phyloP scores from a whole-genome alignment of 1,140 invertebrate genomes.

The Drosophila leontia region DNA sequence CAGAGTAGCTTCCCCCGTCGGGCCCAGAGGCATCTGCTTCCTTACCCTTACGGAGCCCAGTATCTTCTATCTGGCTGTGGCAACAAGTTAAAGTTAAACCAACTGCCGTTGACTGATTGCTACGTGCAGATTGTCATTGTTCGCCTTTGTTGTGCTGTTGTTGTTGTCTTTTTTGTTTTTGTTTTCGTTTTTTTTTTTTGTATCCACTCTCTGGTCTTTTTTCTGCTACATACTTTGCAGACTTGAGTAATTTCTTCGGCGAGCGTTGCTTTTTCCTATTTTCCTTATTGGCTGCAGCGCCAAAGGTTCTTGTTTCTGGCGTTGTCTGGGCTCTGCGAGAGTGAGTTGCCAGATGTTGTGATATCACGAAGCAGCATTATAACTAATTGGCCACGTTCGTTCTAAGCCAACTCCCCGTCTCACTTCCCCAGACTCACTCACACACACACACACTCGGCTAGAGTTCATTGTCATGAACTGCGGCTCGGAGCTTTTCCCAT shows the following conservation, averaged over 20 bases:
- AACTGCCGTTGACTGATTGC: conserved; percentile 83
- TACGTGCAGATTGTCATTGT: conserved; percentile 83
- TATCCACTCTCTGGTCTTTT: conserved; percentile 33
- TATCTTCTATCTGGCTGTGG: conserved; percentile 64
- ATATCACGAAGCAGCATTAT: conserved; percentile 83
- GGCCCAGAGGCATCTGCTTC: conserved; percentile 4
- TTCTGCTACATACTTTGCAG: conserved; percentile 78
- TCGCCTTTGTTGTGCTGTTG: conserved; percentile 60
- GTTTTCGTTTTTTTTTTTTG: conserved; percentile 21
- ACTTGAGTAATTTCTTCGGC: conserved; percentile 82
- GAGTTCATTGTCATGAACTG: conserved; percentile 79
- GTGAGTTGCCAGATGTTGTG: conserved; percentile 83
- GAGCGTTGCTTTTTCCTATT: conserved; percentile 57
- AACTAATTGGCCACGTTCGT: conserved; percentile 83
- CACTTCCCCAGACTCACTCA: not conserved
- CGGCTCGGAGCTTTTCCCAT: conserved; percentile 41
- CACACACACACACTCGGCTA: conserved; percentile 30
- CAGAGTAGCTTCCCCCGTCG: not conserved
- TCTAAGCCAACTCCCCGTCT: conserved; percentile 46
- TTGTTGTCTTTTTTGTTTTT: conserved; percentile 51
- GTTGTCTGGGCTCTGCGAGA: conserved; percentile 65
- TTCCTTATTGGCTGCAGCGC: conserved; percentile 71
- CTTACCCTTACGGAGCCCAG: conserved; percentile 32
- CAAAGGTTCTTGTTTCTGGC: conserved; percentile 45
- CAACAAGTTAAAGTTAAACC: conserved; percentile 81